Evolutionary conservation across 1,140 invertebrate genomes (phyloP).

Genomic region (Trichoplusia ni): DNA sequence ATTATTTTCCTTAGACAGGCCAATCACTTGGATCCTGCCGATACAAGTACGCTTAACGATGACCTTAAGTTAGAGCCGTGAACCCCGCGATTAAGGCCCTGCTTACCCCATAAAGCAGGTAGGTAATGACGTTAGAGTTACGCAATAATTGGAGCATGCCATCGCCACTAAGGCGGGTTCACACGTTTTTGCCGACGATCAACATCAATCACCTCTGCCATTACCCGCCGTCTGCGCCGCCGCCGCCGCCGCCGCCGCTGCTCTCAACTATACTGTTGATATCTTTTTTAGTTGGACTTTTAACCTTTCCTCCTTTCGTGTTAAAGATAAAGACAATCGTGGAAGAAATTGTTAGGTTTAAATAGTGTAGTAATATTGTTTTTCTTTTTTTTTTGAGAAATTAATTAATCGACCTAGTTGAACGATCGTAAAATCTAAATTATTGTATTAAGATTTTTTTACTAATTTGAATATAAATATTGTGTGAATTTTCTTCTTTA

Average conservation of each 20-base stretch:
- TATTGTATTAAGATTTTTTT: no score
- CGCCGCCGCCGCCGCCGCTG: constrained; percentile 27
- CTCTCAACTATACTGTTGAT: constrained; percentile 23
- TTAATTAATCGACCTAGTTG: no score
- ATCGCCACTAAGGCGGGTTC: constrained; percentile 30
- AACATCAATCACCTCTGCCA: constrained; percentile 35
- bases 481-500: no score
- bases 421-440: no score
- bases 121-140: constrained; percentile 28
- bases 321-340: background rate
- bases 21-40: no score
- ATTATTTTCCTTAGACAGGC: no score
- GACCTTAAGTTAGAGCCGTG: no score
- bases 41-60: no score
- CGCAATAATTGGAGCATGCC: constrained; percentile 39
- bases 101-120: constrained; percentile 13
- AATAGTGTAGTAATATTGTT: no score
- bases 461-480: no score
- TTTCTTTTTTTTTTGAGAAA: no score
- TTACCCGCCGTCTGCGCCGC: constrained; percentile 23
- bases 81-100: background rate
- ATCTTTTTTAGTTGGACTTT: constrained; percentile 24
- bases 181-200: constrained; percentile 36
- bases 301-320: constrained; percentile 1
- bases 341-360: background rate